Evolutionary conservation across 2,113 vertebrate species (phyloP).

Genomic region (Tiliqua scincoides): DNA sequence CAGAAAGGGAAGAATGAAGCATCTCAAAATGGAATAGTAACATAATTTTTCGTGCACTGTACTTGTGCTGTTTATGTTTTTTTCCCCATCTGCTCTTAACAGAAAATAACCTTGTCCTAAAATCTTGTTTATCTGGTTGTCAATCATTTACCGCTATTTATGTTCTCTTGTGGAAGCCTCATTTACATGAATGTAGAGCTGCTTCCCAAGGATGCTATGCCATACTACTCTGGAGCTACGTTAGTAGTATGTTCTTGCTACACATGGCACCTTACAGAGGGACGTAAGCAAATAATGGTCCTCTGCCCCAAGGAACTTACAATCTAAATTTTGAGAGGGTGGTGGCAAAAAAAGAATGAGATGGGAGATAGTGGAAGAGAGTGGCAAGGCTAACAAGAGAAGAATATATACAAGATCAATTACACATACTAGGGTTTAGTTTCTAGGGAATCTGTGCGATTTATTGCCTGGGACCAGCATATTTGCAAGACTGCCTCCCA

Average conservation of each 20-base stretch:
- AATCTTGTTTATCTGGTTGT: background rate
- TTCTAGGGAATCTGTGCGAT: background rate
- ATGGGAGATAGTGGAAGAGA: no score
- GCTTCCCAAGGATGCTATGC: background rate
- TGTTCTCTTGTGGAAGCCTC: no score
- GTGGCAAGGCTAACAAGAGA: background rate
- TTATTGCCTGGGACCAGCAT: no score
- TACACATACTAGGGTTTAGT: background rate
- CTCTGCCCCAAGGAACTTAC: no score
- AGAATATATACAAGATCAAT: background rate
- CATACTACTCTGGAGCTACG: background rate
- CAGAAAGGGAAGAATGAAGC: no score
- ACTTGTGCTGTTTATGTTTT: background rate
- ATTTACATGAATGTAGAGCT: background rate
- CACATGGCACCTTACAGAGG: background rate
- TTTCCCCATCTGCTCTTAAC: background rate
- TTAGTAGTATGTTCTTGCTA: background rate
- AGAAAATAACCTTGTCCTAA: background rate
- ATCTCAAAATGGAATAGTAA: background rate
- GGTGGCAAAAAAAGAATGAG: no score
- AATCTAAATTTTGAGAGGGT: no score
- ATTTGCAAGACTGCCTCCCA: no score
- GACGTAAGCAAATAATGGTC: background rate
- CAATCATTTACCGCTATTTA: background rate
- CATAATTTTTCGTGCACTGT: background rate